Base-by-base conservation (phyloP, 1,140 invertebrate genomes). In the Brachionus calyciflorus region DNA sequence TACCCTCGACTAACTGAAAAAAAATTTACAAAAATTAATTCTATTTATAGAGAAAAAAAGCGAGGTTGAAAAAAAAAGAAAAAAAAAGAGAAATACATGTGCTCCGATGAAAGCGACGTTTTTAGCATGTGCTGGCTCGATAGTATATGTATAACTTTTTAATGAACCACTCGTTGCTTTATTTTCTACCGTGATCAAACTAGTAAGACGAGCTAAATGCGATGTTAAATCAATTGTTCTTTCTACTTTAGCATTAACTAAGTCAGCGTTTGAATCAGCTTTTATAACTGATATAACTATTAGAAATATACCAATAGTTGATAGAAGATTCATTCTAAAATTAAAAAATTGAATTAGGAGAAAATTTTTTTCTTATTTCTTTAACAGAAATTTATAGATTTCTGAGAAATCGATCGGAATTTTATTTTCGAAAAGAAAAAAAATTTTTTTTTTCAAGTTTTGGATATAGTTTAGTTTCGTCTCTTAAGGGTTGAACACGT, bases 401-500 rank as follows among this genome's bases (percentile, higher is more conserved):
- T n/a, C n/a, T 19, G 37, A 9, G 40, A 40, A 14, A 37, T 26
- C 10, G 10, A 26, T 9, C 9, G 10, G 5, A 10, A n/a, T 17
- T 51, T 51, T 51, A 30, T 57, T 5, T 63, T 63, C 19, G 33
- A 0, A 10, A 37, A 19, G 10, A 65, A 44, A 19, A 65, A 44
- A 44, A 9, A 46, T 41, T 21, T 24, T 65, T 65, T 63, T 63
- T 40, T 37, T 37, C 37, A 33, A n/a, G 37, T 37, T 60, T 33
- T 37, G 19, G 60, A 65, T 60, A 19, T 7, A 46, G 44, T 14
- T 3, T 46, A 7, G n/a, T n/a, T n/a, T n/a, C n/a, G n/a, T n/a
- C n/a, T n/a, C n/a, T n/a, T n/a, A n/a, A n/a, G 44, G 60, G 37
- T 65, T 65, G 60, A 65, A 65, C 60, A 65, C 60, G 60, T 65